Percentiles rank a stretch among this genome's conserved stretches.
phyloP scores from a whole-genome alignment of 2,888 invertebrate genomes.

The Tipula unca region DNA sequence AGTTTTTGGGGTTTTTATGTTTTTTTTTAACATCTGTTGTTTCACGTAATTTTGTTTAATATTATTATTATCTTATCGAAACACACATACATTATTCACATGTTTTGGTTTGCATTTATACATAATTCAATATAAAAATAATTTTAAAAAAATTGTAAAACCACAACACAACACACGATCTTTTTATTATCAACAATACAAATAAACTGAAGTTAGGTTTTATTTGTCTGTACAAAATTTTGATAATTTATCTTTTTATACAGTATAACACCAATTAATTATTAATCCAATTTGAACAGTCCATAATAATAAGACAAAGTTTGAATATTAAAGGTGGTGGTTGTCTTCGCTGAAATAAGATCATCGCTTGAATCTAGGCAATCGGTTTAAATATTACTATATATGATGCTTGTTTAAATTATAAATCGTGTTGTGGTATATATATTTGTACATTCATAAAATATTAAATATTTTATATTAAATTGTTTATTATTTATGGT shows the following conservation, averaged over 20 bases:
- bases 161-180: not conserved
- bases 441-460: too few relatives aligned
- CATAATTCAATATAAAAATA: not conserved
- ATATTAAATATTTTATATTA: too few relatives aligned
- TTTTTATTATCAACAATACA: not conserved
- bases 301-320: too few relatives aligned
- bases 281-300: not conserved
- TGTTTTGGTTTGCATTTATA: not conserved
- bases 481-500: too few relatives aligned
- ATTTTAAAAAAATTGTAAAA: not conserved
- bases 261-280: not conserved
- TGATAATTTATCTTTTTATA: not conserved
- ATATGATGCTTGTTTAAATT: too few relatives aligned
- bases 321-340: not conserved
- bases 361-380: not conserved
- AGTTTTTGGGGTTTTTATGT: not conserved
- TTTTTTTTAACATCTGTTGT: not conserved
- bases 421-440: too few relatives aligned
- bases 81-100: not conserved
- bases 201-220: slow-evolving; percentile 2
- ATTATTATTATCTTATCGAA: not conserved
- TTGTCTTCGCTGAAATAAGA: not conserved
- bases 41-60: not conserved
- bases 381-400: too few relatives aligned
- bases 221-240: not conserved